Evolutionary conservation across 2,888 invertebrate genomes (phyloP), one percentile per base, ranked within the genome.

Genomic region (Clepsis dumicolana): DNA sequence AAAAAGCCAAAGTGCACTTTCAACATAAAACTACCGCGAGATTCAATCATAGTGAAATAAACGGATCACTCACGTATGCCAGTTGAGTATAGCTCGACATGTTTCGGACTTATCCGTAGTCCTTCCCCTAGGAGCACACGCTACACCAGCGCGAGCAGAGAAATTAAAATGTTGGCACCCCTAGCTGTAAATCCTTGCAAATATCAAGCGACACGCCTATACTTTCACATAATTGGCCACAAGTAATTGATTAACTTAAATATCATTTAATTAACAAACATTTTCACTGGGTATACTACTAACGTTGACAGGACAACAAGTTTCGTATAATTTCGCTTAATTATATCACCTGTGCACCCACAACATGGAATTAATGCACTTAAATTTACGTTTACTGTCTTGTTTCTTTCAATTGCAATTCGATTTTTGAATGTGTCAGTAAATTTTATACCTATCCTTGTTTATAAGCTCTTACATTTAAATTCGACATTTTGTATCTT

Each of bases 331-430:
- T 21, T 50, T 35, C 24, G 25, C 41, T n/a, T 44, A 59, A 53
- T 63, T 53, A 38, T 41, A 24, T 32, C 60, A 8, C 27, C 38
- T 41, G 27, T 16, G 18, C 24, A 5, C 18, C 14, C 25, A 38
- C 5, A 10, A 41, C 14, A 3, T 25, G 10, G 14, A 50, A 50
- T 52, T 25, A 35, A 16, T 16, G 5, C 32, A 16, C n/a, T 35
- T n/a, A n/a, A n/a, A n/a, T n/a, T n/a, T n/a, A n/a, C n/a, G n/a
- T n/a, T n/a, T n/a, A 32, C 44, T 48, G 21, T 53, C 10, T 53
- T 8, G 63, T 38, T 41, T 18, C 25, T 38, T 27, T 53, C 53
- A 63, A 63, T 38, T 53, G 38, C 38, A 24, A 12, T 27, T 21
- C 32, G 32, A 27, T 21, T 10, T 12, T 3, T 12, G 29, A n/a